Evolutionary conservation across 2,113 vertebrate genomes (phyloP).

Genomic region (Theristicus caerulescens): DNA sequence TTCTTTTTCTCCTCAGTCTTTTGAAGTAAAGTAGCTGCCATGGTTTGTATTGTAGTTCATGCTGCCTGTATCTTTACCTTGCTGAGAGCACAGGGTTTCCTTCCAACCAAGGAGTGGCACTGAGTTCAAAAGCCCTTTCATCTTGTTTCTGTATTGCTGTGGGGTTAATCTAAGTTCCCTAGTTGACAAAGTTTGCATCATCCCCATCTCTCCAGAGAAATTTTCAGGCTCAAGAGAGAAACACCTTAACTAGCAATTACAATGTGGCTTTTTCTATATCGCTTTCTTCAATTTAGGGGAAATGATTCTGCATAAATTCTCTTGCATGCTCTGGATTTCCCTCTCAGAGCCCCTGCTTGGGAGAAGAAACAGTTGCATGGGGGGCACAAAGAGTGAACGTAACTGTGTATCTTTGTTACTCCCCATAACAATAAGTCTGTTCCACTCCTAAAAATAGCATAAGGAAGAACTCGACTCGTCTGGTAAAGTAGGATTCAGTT

Average conservation of each 20-base stretch:
- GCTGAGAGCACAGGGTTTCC: neutral
- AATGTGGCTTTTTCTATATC: neutral
- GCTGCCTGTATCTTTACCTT: neutral
- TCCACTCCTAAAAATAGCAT: neutral
- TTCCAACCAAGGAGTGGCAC: neutral
- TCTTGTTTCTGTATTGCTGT: neutral
- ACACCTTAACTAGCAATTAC: neutral
- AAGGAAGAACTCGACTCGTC: neutral
- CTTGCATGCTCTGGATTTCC: neutral
- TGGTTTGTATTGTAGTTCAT: neutral
- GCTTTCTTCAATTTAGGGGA: neutral
- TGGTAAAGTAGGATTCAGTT: neutral
- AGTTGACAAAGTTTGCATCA: neutral
- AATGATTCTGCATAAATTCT: neutral
- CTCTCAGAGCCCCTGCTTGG: neutral
- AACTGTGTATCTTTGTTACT: neutral
- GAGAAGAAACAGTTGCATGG: neutral
- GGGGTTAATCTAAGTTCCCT: neutral
- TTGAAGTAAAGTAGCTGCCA: neutral
- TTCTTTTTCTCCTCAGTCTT: neutral
- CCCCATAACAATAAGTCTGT: neutral
- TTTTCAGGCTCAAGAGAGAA: neutral
- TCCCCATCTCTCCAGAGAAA: neutral
- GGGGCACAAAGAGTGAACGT: fast-evolving
- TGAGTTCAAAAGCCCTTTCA: neutral